phyloP scores from a whole-genome alignment of 2,888 invertebrate species.

The Ferrisia virgata region DNA sequence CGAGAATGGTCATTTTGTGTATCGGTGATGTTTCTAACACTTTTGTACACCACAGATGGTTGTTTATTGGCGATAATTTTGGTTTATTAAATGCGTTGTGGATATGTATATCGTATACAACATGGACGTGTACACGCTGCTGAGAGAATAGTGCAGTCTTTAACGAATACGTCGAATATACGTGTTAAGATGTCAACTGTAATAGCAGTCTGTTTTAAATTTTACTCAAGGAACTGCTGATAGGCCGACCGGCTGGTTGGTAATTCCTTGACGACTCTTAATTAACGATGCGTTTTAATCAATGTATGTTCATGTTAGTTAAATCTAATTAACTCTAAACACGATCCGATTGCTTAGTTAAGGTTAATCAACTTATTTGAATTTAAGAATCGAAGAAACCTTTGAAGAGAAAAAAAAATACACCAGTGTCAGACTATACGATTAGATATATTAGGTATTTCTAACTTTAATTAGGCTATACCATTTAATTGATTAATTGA shows the following conservation, averaged over 20 bases:
- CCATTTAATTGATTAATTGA: background rate
- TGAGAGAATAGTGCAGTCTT: background rate
- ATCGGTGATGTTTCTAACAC: background rate
- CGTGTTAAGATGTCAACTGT: background rate
- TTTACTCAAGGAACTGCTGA: background rate
- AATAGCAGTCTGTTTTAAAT: background rate
- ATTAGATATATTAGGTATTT: background rate
- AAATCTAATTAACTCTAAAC: slow-evolving; percentile 23
- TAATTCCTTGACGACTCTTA: background rate
- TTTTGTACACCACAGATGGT: background rate
- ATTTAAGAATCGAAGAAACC: background rate
- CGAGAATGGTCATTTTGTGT: background rate
- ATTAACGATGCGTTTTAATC: slow-evolving; percentile 11
- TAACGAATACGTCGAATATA: too few relatives aligned
- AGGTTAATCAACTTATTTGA: slow-evolving; percentile 19
- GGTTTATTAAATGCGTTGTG: background rate
- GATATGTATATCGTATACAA: background rate
- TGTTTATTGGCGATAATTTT: background rate
- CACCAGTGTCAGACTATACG: background rate
- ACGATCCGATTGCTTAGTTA: background rate
- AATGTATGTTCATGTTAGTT: background rate
- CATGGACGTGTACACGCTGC: background rate
- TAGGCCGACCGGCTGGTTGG: background rate
- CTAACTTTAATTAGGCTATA: background rate
- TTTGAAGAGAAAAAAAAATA: background rate